A percentile compares a stretch with the other conserved stretches of the same genome.
Conservation (phyloP, 2,113 vertebrate species). For the Tinamus guttatus region DNA sequence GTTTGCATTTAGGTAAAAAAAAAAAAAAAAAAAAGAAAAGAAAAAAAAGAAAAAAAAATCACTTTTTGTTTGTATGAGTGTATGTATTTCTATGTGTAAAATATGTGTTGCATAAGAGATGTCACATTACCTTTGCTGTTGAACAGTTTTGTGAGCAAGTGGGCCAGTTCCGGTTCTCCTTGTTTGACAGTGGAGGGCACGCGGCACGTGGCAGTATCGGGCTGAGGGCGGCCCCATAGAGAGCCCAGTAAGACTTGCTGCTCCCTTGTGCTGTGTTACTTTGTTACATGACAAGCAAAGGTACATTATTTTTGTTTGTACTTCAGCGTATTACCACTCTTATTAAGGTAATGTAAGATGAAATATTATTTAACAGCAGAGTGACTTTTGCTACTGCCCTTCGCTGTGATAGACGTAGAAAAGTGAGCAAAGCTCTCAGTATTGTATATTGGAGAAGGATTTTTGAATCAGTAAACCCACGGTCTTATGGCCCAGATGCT, state of each 20-base stretch:
- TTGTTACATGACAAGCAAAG: slow-evolving; percentile 19
- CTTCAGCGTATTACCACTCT: neutral
- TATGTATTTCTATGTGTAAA: slow-evolving; percentile 83
- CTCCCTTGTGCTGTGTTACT: neutral
- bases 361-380: neutral
- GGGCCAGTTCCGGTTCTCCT: slow-evolving; percentile 25
- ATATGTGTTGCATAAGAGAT: slow-evolving; percentile 84
- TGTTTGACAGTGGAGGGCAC: slow-evolving; percentile 38
- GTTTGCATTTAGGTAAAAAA: slow-evolving; percentile 93
- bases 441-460: neutral
- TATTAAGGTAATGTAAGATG: neutral
- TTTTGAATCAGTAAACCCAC: neutral
- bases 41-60: slow-evolving; percentile 70
- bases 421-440: neutral
- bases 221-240: slow-evolving; percentile 29
- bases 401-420: neutral
- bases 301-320: slow-evolving; percentile 23
- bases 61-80: slow-evolving; percentile 85
- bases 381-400: neutral
- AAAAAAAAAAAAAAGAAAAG: slow-evolving; percentile 57
- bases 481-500: neutral
- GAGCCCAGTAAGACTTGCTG: slow-evolving; percentile 27
- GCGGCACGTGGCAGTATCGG: neutral
- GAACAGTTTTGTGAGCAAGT: slow-evolving; percentile 56
- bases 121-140: slow-evolving; percentile 78